Conservation (phyloP, 2,888 invertebrate species). For the Drosophila dives region DNA sequence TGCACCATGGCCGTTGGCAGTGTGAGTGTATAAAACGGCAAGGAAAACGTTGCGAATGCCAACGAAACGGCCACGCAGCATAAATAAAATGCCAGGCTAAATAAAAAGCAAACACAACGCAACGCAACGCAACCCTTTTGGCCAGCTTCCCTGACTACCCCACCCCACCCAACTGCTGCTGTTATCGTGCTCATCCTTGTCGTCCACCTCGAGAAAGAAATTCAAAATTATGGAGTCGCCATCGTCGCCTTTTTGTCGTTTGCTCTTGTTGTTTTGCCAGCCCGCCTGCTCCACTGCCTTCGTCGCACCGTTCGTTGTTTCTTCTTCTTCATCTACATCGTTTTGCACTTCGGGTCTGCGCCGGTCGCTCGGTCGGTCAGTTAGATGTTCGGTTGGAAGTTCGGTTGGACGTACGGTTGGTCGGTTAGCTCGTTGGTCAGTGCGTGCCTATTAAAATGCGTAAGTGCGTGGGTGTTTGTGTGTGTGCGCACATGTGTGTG, state of each 20-base stretch:
- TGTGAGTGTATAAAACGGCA: slow-evolving; percentile 39
- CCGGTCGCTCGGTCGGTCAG: neutral
- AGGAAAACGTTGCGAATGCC: slow-evolving; percentile 47
- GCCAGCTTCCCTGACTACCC: slow-evolving; percentile 19
- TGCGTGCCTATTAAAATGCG: slow-evolving; percentile 75
- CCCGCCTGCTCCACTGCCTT: neutral
- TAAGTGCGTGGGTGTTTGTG: slow-evolving; percentile 51
- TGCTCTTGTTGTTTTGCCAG: slow-evolving; percentile 21
- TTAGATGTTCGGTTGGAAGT: neutral
- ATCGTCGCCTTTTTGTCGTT: slow-evolving; percentile 24
- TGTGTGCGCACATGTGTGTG: slow-evolving; percentile 12
- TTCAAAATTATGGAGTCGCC: slow-evolving; percentile 76
- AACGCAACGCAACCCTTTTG: slow-evolving; percentile 55
- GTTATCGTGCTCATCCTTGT: slow-evolving; percentile 24
- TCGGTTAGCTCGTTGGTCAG: slow-evolving; percentile 55
- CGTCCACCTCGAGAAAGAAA: slow-evolving; percentile 62
- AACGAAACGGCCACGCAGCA: slow-evolving; percentile 78
- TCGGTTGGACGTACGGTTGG: neutral
- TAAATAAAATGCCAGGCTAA: slow-evolving; percentile 80
- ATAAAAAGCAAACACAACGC: slow-evolving; percentile 57
- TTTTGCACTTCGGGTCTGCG: slow-evolving; percentile 24
- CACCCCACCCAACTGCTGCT: neutral
- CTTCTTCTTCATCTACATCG: slow-evolving; percentile 2
- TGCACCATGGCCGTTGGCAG: slow-evolving; percentile 1
- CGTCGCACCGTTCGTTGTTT: slow-evolving; percentile 12